A percentile compares a stretch with the other conserved stretches of the same genome.
phyloP scores from a whole-genome alignment of 2,888 invertebrate genomes.

The Actias luna region DNA sequence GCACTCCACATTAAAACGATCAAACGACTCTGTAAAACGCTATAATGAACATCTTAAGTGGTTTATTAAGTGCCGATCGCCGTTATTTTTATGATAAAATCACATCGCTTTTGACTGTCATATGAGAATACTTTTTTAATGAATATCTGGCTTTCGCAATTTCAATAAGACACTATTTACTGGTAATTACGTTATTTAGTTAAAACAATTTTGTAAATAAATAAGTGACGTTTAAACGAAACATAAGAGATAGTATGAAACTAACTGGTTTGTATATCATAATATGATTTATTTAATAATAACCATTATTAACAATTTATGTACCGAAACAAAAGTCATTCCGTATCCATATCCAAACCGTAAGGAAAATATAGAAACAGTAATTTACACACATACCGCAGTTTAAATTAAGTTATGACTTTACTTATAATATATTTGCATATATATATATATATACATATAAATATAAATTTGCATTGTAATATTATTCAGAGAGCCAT shows the following conservation, averaged over 20 bases:
- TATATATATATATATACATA: too few relatives aligned
- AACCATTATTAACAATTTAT: too few relatives aligned
- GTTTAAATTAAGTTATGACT: too few relatives aligned
- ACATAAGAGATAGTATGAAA: not conserved
- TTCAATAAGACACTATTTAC: not conserved
- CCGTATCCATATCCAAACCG: too few relatives aligned
- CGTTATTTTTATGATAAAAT: constrained; percentile 75
- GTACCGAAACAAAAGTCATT: too few relatives aligned
- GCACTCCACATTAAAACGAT: constrained; percentile 70
- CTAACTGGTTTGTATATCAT: not conserved
- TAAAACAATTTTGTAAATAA: not conserved
- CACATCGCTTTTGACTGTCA: constrained; percentile 49
- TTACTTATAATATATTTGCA: too few relatives aligned
- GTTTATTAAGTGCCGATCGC: constrained; percentile 76
- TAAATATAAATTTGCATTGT: not conserved
- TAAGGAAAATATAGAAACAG: too few relatives aligned
- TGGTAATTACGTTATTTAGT: not conserved
- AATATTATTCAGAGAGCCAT: not conserved
- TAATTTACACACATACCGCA: too few relatives aligned
- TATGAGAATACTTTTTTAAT: constrained; percentile 43
- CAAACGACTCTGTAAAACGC: constrained; percentile 64
- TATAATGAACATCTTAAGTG: constrained; percentile 78
- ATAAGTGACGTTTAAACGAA: not conserved
- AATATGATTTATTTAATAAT: not conserved
- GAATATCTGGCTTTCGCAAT: constrained; percentile 3